These are phyloP conservation scores for Campopleginae sp. DNA, from an alignment of 2,888 invertebrate genomes.

Conservation along the genomic window DNA sequence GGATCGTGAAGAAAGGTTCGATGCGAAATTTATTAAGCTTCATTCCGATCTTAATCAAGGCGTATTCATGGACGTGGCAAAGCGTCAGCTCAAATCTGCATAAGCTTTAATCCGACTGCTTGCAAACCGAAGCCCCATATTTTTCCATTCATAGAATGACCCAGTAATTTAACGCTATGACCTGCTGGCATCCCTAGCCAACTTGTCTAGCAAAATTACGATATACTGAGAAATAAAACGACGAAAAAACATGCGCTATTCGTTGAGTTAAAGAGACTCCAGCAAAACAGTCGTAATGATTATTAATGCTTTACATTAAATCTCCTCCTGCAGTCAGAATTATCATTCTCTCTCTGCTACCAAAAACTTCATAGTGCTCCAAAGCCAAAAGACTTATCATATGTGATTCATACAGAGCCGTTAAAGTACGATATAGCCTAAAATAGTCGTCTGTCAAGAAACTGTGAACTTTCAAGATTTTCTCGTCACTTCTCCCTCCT, in stretches of 20 bases:
- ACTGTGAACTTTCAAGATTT: background rate
- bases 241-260: background rate
- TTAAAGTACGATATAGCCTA: slow-evolving; percentile 2
- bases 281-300: background rate
- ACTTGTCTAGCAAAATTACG: slow-evolving; percentile 43
- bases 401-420: slow-evolving; percentile 16
- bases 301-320: background rate
- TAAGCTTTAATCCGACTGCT: slow-evolving; percentile 51
- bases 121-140: slow-evolving; percentile 27
- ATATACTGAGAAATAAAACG: slow-evolving; percentile 40
- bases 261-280: background rate
- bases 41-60: slow-evolving; percentile 36
- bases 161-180: slow-evolving; percentile 44
- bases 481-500: too few relatives aligned
- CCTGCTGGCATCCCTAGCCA: background rate
- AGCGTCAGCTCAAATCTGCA: slow-evolving; percentile 43
- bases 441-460: slow-evolving; percentile 10
- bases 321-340: background rate
- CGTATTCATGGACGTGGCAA: slow-evolving; percentile 1
- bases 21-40: slow-evolving; percentile 48
- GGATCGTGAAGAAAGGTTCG: background rate
- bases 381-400: slow-evolving; percentile 23
- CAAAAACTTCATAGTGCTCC: background rate
- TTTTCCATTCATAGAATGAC: slow-evolving; percentile 49
- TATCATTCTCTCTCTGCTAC: background rate